These are phyloP conservation scores for Craterocephalus amniculus DNA, from an alignment of 2,797 vertebrate species.

Conservation along the genomic window DNA sequence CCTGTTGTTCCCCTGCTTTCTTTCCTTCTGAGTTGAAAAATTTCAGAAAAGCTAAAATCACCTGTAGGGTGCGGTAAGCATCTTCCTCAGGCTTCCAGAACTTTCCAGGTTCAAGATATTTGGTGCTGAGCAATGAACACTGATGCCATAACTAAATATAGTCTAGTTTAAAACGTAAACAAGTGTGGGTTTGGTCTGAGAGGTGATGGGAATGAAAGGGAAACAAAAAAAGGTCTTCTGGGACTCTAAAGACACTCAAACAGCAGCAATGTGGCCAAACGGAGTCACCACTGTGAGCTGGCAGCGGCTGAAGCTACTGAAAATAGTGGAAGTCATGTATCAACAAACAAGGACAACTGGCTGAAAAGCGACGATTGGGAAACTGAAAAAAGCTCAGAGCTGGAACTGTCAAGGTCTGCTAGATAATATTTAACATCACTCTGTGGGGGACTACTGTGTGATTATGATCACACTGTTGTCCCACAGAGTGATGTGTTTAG, in stretches of 20 bases:
- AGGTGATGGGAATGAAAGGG: not conserved
- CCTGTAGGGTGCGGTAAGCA: not conserved
- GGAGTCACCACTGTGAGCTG: not conserved
- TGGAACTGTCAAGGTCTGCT: slow-evolving; percentile 19
- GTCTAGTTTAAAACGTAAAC: not conserved
- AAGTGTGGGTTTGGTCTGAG: not conserved
- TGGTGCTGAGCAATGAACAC: too few relatives aligned
- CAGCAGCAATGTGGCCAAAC: not conserved
- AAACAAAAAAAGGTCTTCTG: not conserved
- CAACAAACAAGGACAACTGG: not conserved
- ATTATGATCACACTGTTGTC: slow-evolving; percentile 15
- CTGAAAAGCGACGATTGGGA: not conserved
- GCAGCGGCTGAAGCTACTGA: not conserved
- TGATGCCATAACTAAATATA: not conserved
- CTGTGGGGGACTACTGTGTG: slow-evolving; percentile 13
- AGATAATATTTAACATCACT: slow-evolving; percentile 48
- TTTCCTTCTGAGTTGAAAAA: slow-evolving; percentile 4
- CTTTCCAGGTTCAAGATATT: not conserved
- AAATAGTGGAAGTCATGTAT: not conserved
- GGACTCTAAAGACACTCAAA: not conserved
- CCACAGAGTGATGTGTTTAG: slow-evolving; percentile 17
- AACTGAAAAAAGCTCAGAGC: accelerated
- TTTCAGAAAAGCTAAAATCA: not conserved
- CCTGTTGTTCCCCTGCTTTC: too few relatives aligned
- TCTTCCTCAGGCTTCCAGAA: slow-evolving; percentile 8